A percentile compares a stretch with the other conserved stretches of the same genome.
phyloP scores from a whole-genome alignment of 2,888 invertebrate species.

The Gandaritis pyraliata region DNA sequence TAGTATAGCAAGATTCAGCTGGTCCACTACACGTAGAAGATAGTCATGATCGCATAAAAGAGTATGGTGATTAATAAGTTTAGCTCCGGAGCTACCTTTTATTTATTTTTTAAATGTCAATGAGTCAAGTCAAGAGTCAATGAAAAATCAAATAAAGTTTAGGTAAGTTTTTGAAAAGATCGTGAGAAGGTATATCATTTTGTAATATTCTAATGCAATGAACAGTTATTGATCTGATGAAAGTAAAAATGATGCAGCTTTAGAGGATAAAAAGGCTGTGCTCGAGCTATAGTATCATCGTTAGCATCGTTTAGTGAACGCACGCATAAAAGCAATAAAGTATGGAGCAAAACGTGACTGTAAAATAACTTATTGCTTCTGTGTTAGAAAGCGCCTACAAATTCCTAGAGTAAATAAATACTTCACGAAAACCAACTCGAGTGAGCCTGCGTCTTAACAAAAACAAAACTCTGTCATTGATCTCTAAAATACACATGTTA shows the following conservation, averaged over 20 bases:
- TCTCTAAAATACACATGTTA: neutral
- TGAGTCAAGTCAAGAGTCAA: too few species aligned
- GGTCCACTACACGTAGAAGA: neutral
- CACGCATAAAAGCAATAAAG: constrained; percentile 18
- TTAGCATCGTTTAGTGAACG: constrained; percentile 9
- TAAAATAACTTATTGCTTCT: constrained; percentile 10
- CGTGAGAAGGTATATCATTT: too few species aligned
- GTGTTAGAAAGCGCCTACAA: neutral
- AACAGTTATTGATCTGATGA: too few species aligned
- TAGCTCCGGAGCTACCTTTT: too few species aligned
- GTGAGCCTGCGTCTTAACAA: neutral
- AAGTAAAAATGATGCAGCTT: neutral
- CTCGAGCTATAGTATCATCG: neutral
- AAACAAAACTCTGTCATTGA: neutral
- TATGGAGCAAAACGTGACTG: constrained; percentile 14
- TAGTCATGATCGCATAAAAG: too few species aligned
- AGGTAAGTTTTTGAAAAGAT: too few species aligned
- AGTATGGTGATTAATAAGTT: too few species aligned
- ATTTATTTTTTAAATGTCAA: too few species aligned
- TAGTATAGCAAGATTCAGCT: constrained; percentile 17
- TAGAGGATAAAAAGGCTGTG: neutral
- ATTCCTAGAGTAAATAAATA: neutral
- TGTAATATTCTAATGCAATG: too few species aligned
- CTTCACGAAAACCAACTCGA: neutral
- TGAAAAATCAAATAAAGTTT: too few species aligned